Evolutionary conservation across 2,888 invertebrate species (phyloP).

Genomic region (Quadroppia sp.): DNA sequence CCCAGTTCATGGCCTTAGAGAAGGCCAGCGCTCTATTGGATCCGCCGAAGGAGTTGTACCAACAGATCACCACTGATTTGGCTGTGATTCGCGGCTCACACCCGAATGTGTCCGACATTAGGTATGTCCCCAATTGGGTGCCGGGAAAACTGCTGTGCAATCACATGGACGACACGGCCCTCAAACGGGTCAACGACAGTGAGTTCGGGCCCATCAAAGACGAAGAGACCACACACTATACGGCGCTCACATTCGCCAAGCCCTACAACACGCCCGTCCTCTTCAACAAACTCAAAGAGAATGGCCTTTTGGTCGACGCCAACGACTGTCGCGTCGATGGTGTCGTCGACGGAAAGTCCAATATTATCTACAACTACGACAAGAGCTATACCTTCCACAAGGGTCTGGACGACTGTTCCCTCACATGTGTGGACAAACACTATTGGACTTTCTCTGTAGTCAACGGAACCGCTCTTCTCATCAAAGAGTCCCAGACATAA

Average conservation of each 20-base stretch:
- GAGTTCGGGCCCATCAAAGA: constrained; percentile 27
- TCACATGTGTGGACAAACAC: constrained; percentile 21
- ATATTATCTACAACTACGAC: constrained; percentile 34
- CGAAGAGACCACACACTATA: not conserved
- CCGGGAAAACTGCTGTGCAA: constrained; percentile 18
- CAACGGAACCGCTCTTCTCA: constrained; percentile 27
- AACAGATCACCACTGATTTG: constrained; percentile 21
- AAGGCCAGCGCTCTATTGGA: constrained; percentile 26
- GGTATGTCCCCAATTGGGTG: constrained; percentile 20
- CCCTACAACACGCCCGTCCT: constrained; percentile 30
- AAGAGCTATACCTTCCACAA: constrained; percentile 25
- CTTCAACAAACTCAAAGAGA: constrained; percentile 30
- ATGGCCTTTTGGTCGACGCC: not conserved
- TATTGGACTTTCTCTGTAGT: constrained; percentile 25
- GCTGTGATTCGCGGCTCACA: not conserved
- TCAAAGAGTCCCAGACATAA: constrained; percentile 17
- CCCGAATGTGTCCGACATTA: constrained; percentile 12
- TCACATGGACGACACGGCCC: not conserved
- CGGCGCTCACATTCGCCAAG: not conserved
- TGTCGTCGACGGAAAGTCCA: constrained; percentile 14
- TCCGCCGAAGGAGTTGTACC: constrained; percentile 30
- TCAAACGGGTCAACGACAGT: not conserved
- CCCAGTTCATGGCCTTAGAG: constrained; percentile 23
- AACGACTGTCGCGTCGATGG: constrained; percentile 23
- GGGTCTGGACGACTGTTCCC: constrained; percentile 15